These are phyloP conservation scores for Agapornis canus DNA, from an alignment of 2,797 vertebrate species.

Conservation along the genomic window DNA sequence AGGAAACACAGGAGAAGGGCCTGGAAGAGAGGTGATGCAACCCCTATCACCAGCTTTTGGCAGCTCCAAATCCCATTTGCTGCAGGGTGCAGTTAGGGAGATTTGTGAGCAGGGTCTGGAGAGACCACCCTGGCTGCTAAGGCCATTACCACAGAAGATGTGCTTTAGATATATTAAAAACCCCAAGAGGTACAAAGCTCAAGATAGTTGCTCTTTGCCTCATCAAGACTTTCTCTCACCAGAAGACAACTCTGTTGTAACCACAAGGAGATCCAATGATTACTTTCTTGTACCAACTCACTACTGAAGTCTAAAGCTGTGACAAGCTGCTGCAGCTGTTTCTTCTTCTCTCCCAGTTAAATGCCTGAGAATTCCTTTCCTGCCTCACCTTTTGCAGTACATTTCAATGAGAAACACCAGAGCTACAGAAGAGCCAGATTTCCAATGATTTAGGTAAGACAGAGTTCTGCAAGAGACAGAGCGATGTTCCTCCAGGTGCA, in stretches of 20 bases:
- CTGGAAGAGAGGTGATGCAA: background rate
- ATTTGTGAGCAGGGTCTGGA: background rate
- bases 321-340: conserved; percentile 37
- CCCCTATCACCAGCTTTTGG: background rate
- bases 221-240: background rate
- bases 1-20: background rate
- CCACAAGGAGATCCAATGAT: background rate
- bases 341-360: background rate
- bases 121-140: background rate
- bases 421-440: background rate
- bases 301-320: background rate
- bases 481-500: background rate
- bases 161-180: background rate
- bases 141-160: background rate
- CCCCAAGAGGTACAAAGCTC: rapidly evolving
- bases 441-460: conserved; percentile 18
- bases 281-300: background rate
- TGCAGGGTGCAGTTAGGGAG: background rate
- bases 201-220: background rate
- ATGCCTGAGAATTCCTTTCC: background rate
- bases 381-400: background rate
- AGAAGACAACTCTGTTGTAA: rapidly evolving
- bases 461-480: background rate
- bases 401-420: background rate
- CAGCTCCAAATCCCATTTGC: background rate